These are phyloP conservation scores for Microctonus aethiopoides DNA, from an alignment of 2,888 invertebrate species.

Conservation along the genomic window DNA sequence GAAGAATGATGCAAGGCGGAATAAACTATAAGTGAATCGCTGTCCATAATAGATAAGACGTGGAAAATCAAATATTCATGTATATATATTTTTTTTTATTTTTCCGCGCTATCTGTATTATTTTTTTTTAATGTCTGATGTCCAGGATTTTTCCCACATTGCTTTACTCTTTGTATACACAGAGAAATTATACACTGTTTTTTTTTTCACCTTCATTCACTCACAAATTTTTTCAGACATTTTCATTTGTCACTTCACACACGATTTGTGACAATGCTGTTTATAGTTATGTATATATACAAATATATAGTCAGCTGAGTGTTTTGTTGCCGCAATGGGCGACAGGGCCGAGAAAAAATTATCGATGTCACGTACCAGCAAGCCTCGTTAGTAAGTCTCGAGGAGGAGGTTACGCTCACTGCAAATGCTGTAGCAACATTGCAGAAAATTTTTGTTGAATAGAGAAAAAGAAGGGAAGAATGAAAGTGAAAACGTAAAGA, in stretches of 20 bases:
- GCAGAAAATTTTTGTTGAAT: conserved; percentile 20
- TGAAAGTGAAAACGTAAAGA: neutral
- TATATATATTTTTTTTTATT: neutral
- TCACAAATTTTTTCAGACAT: too few relatives aligned
- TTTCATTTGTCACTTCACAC: too few relatives aligned
- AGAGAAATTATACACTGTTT: too few relatives aligned
- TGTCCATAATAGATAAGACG: neutral
- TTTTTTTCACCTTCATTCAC: conserved; percentile 30
- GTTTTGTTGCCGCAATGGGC: conserved; percentile 29
- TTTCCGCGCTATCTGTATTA: too few relatives aligned
- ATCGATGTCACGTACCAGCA: conserved; percentile 38
- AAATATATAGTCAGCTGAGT: conserved; percentile 2
- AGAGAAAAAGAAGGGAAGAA: neutral
- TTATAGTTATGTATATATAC: conserved; percentile 33
- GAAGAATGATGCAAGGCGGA: neutral
- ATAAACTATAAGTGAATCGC: neutral
- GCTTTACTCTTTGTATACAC: conserved; percentile 31
- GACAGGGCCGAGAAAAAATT: conserved; percentile 32
- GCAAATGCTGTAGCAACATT: conserved; percentile 13
- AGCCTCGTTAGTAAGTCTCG: conserved; percentile 33
- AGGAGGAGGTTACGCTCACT: neutral
- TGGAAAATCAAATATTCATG: neutral
- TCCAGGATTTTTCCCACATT: too few relatives aligned
- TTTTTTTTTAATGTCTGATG: too few relatives aligned
- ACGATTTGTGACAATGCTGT: conserved; percentile 54